A percentile compares a stretch with the other conserved stretches of the same genome.
Evolutionary conservation across 2,113 vertebrate genomes (phyloP).

Genomic region (Synchiropus splendidus): DNA sequence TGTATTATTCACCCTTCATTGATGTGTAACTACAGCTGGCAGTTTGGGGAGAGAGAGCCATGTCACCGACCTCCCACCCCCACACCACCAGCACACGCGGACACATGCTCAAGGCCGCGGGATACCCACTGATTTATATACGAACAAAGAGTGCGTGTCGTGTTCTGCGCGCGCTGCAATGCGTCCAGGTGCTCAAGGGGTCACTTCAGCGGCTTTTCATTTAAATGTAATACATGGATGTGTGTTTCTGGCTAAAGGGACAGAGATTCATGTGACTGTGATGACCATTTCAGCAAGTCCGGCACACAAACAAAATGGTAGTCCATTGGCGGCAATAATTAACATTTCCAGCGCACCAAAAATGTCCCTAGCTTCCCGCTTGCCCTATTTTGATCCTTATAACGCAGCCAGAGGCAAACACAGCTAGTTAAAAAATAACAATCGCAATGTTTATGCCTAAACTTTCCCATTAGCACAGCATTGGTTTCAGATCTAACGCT

Average conservation of each 20-base stretch:
- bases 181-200: constrained; percentile 3
- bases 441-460: constrained; percentile 48
- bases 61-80: constrained; percentile 46
- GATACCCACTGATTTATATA: constrained; percentile 58
- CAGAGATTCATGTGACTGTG: constrained; percentile 1
- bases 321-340: constrained; percentile 11
- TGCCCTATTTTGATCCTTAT: constrained; percentile 18
- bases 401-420: constrained; percentile 35
- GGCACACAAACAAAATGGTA: background rate
- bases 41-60: constrained; percentile 32
- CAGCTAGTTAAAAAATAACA: constrained; percentile 54
- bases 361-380: constrained; percentile 12
- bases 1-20: constrained; percentile 68
- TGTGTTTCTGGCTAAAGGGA: constrained; percentile 5
- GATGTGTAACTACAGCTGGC: constrained; percentile 67
- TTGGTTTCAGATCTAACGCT: constrained; percentile 27
- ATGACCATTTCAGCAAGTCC: background rate
- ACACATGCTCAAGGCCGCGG: constrained; percentile 29
- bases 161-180: background rate
- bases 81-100: constrained; percentile 14
- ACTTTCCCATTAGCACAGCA: constrained; percentile 42
- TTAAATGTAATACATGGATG: constrained; percentile 15
- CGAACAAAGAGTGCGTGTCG: constrained; percentile 28
- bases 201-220: constrained; percentile 11
- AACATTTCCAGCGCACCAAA: constrained; percentile 11